A percentile compares a stretch with the other conserved stretches of the same genome.
Evolutionary conservation across 1,140 invertebrate species (phyloP).

Genomic region (Conus betulinus): DNA sequence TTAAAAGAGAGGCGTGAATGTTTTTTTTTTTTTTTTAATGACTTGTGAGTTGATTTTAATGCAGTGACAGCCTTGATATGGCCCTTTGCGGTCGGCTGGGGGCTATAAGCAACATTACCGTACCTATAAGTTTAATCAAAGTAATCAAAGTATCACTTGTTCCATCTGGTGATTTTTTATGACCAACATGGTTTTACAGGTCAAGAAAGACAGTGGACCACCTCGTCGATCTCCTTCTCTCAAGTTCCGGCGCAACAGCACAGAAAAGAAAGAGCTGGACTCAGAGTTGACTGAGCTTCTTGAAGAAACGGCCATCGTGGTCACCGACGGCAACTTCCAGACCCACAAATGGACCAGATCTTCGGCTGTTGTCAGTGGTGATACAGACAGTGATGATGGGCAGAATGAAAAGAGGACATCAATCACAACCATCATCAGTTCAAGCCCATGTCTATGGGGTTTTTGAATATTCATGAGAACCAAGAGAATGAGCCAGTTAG

Average conservation of each 20-base stretch:
- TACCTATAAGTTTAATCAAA: too few species aligned
- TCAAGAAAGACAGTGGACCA: slow-evolving; percentile 68
- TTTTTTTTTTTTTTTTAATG: too few species aligned
- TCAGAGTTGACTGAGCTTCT: slow-evolving; percentile 38
- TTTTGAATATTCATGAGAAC: slow-evolving; percentile 59
- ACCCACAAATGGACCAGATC: slow-evolving; percentile 22
- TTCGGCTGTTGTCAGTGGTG: not conserved
- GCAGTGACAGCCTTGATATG: too few species aligned
- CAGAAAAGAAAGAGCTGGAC: slow-evolving; percentile 44
- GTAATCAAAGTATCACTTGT: too few species aligned
- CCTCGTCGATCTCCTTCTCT: slow-evolving; percentile 62
- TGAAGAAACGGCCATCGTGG: slow-evolving; percentile 40
- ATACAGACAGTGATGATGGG: slow-evolving; percentile 13
- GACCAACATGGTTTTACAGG: slow-evolving; percentile 51
- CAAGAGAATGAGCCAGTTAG: slow-evolving; percentile 32
- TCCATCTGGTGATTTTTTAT: too few species aligned
- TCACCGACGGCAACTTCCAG: slow-evolving; percentile 30
- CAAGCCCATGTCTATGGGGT: slow-evolving; percentile 54
- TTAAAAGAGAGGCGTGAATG: too few species aligned
- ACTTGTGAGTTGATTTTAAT: too few species aligned
- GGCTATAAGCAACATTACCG: too few species aligned
- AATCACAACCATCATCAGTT: slow-evolving; percentile 41
- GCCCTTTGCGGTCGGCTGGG: too few species aligned
- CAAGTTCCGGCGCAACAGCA: slow-evolving; percentile 50
- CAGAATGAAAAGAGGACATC: slow-evolving; percentile 34